Conservation (phyloP, 2,113 vertebrate genomes). For the Maylandia zebra region DNA sequence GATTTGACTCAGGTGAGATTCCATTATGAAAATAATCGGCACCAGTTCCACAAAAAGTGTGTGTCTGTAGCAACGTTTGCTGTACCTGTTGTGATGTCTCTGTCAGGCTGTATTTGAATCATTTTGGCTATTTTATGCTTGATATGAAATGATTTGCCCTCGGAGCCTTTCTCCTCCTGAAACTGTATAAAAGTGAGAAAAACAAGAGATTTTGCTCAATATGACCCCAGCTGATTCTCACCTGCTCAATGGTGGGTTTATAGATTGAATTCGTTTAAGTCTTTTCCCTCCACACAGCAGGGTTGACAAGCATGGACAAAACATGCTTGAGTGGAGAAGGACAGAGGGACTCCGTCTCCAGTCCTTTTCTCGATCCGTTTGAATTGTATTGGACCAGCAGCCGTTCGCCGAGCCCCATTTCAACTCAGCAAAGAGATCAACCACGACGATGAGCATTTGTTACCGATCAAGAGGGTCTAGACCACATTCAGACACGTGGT, state of each 20-base stretch:
- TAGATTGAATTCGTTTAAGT: not conserved
- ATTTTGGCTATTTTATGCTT: not conserved
- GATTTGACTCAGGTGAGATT: not conserved
- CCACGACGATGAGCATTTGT: slow-evolving; percentile 16
- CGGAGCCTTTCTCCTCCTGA: not conserved
- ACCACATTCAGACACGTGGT: not conserved
- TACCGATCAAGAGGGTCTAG: not conserved
- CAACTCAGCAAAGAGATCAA: not conserved
- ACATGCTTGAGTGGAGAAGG: not conserved
- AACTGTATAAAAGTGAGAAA: not conserved
- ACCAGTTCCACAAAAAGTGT: not conserved
- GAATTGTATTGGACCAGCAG: not conserved
- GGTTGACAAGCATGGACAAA: not conserved
- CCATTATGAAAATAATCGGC: not conserved
- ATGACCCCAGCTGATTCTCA: not conserved
- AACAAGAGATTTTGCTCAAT: not conserved
- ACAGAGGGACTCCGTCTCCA: slow-evolving; percentile 11
- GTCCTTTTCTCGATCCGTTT: not conserved
- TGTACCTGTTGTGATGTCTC: not conserved
- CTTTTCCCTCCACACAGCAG: not conserved
- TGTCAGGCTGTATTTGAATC: not conserved
- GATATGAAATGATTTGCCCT: not conserved
- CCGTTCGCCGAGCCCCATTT: not conserved
- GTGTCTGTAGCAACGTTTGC: not conserved
- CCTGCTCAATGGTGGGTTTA: not conserved